Percentiles rank a stretch among this genome's conserved stretches.
Conservation (phyloP, 2,888 invertebrate genomes). For the Sesia bembeciformis region DNA sequence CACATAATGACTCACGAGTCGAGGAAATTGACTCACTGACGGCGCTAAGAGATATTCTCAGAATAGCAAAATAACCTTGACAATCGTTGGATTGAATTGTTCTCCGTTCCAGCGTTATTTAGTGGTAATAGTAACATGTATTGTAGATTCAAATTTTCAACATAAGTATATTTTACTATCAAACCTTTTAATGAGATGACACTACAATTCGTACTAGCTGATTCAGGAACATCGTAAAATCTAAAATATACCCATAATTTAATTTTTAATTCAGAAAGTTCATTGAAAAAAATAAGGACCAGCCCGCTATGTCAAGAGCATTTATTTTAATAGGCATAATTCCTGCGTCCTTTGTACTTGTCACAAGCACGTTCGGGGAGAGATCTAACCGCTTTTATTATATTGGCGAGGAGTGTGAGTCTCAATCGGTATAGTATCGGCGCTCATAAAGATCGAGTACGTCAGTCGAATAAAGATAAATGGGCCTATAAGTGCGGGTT, state of each 20-base stretch:
- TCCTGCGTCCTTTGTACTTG: constrained; percentile 33
- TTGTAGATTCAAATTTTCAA: too few species aligned
- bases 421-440: constrained; percentile 27
- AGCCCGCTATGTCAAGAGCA: constrained; percentile 26
- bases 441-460: constrained; percentile 36
- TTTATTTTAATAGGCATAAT: constrained; percentile 41
- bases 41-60: constrained; percentile 59
- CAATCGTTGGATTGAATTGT: constrained; percentile 16
- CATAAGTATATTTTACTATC: too few species aligned
- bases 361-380: constrained; percentile 27
- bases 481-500: constrained; percentile 44
- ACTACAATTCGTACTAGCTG: too few species aligned
- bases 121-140: too few species aligned
- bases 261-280: too few species aligned
- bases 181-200: too few species aligned
- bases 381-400: not conserved
- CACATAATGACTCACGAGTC: constrained; percentile 47
- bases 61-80: constrained; percentile 62
- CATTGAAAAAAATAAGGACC: constrained; percentile 29
- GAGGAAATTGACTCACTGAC: constrained; percentile 47
- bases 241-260: too few species aligned
- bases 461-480: constrained; percentile 63
- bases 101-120: too few species aligned
- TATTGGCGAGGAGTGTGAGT: not conserved
- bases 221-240: too few species aligned